phyloP scores from a whole-genome alignment of 2,113 vertebrate genomes.

The Lycocorax pyrrhopterus region DNA sequence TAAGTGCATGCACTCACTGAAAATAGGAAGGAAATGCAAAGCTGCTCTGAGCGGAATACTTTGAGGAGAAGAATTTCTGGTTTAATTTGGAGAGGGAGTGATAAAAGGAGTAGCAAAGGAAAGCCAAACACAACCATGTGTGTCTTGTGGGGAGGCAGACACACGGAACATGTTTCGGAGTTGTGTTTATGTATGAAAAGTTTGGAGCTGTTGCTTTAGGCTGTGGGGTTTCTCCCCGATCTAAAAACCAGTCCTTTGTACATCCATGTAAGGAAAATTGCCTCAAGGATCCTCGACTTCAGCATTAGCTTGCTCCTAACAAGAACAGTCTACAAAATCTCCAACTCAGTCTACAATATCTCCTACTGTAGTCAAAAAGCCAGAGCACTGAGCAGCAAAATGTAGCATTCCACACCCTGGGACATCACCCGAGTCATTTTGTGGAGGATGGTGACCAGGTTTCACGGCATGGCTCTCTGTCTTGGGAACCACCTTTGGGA shows the following conservation, averaged over 20 bases:
- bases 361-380: background rate
- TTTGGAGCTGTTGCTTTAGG: background rate
- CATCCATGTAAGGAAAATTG: background rate
- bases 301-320: background rate
- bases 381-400: background rate
- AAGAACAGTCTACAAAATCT: background rate
- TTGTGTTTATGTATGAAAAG: background rate
- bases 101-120: background rate
- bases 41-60: background rate
- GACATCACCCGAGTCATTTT: rapidly evolving
- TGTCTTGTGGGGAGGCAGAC: background rate
- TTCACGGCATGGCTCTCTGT: background rate
- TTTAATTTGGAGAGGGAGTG: background rate
- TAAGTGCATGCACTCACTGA: background rate
- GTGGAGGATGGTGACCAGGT: background rate
- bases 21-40: background rate
- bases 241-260: background rate
- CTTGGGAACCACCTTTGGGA: background rate
- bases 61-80: background rate
- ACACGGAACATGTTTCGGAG: rapidly evolving
- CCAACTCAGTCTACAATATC: rapidly evolving
- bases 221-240: background rate
- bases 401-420: background rate
- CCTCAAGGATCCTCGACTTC: background rate
- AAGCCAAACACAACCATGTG: background rate